Evolutionary conservation across 2,797 vertebrate genomes (phyloP), one percentile per base, ranked within the genome.

Genomic region (Chelon labrosus): DNA sequence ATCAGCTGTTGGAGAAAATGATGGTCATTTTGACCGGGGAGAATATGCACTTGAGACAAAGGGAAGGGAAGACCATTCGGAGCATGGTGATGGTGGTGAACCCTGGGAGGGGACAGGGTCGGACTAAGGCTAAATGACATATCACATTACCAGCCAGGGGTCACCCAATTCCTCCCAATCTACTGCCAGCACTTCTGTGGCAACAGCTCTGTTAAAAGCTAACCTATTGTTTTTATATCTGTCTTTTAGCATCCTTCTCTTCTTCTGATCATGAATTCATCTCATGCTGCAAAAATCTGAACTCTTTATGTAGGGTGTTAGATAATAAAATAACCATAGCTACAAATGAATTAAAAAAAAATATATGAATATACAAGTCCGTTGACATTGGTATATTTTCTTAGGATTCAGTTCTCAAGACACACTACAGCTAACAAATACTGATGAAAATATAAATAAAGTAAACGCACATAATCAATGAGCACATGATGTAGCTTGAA

Each of bases 41-140:
- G 94, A 94, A 94, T 93, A 92, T 94, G 90, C 92, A 93, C 94
- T 94, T 94, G 93, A 94, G 91, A 93, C 91, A 89, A 92, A 91
- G 91, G 89, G 77, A 93, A 88, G 87, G 89, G 90, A 94, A 93
- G 86, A 87, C 86, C 84, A 92, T 93, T 91, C 90, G 87, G 72
- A 89, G 80, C 73, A 52, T 56, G 67, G 87, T 83, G 84, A 89
- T 75, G 54, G 78, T 49, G 73, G 77, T 83, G 84, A 85, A 86
- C 84, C 85, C 71, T 70, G 65, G 65, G 56, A 88, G 85, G 86
- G 85, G 79, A 88, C 71, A 38, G 82, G 91, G 91, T 93, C 89
- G 54, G 68, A 82, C 81, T 83, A 82, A 87, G 88, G 90, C 91
- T 93, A 93, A 93, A 92, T 85, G 92, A 91, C 90, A 91, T 84